phyloP scores from a whole-genome alignment of 2,113 vertebrate species.

The Caracal caracal region DNA sequence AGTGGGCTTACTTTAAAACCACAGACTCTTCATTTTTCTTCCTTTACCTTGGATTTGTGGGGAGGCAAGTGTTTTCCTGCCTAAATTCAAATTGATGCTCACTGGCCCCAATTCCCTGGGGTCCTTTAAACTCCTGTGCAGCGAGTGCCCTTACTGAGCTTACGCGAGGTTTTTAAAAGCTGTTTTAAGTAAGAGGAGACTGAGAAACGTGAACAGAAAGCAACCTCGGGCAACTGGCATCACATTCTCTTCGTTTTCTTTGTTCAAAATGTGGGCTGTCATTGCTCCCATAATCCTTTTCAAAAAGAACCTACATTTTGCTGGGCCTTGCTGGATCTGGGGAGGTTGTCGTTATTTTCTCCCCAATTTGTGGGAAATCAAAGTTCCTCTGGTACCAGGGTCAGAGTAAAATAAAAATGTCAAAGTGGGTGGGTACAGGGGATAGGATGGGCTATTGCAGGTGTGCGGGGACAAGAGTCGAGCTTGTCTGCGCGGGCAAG shows the following conservation, averaged over 20 bases:
- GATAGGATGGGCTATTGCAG: neutral
- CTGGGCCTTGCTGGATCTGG: neutral
- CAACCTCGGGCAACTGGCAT: neutral
- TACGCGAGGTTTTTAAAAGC: neutral
- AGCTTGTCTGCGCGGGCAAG: fast-evolving
- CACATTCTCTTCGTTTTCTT: neutral
- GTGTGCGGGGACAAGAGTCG: no score
- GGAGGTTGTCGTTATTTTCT: neutral
- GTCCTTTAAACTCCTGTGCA: neutral
- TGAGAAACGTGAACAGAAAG: neutral
- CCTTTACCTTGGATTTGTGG: neutral
- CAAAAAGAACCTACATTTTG: neutral
- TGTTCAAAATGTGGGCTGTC: neutral
- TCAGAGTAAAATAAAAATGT: neutral
- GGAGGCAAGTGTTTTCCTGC: neutral
- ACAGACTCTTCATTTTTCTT: neutral
- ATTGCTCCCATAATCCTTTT: neutral
- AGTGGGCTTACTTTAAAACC: neutral
- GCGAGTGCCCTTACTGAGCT: neutral
- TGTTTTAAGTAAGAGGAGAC: neutral
- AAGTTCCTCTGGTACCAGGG: neutral
- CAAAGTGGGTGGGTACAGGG: neutral
- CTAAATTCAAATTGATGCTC: neutral
- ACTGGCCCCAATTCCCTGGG: neutral
- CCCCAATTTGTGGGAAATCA: neutral